A percentile compares a stretch with the other conserved stretches of the same genome.
Conservation (phyloP, 2,113 vertebrate genomes). For the Rana temporaria region DNA sequence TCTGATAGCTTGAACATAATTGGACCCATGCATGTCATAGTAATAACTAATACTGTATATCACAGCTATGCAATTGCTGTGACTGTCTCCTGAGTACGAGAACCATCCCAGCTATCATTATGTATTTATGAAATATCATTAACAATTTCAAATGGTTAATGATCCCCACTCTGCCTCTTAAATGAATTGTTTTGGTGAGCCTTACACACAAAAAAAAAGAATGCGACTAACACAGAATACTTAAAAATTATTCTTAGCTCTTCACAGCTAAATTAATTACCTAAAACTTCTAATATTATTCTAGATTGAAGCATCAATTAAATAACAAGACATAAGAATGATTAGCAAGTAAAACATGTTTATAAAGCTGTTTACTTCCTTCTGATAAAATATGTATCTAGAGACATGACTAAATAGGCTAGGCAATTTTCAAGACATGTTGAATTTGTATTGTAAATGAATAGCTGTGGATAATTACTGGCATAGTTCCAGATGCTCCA, state of each 20-base stretch:
- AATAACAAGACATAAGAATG: constrained; percentile 21
- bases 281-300: constrained; percentile 18
- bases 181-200: constrained; percentile 30
- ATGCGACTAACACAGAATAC: background rate
- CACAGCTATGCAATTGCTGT: background rate
- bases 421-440: constrained; percentile 42
- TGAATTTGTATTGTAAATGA: constrained; percentile 31
- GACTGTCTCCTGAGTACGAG: background rate
- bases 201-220: constrained; percentile 30
- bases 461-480: constrained; percentile 43
- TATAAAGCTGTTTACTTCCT: constrained; percentile 47
- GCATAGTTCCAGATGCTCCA: constrained; percentile 43
- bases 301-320: constrained; percentile 35
- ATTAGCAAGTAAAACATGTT: constrained; percentile 47
- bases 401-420: constrained; percentile 46
- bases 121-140: constrained; percentile 34
- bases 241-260: constrained; percentile 14
- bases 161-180: constrained; percentile 4
- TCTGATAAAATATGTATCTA: constrained; percentile 42
- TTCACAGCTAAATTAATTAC: constrained; percentile 30
- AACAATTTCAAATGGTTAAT: constrained; percentile 9
- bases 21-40: no score
- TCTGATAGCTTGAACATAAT: no score
- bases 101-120: constrained; percentile 22
- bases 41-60: background rate